Evolutionary conservation across 2,797 vertebrate species (phyloP).

Genomic region (Natrix natrix): DNA sequence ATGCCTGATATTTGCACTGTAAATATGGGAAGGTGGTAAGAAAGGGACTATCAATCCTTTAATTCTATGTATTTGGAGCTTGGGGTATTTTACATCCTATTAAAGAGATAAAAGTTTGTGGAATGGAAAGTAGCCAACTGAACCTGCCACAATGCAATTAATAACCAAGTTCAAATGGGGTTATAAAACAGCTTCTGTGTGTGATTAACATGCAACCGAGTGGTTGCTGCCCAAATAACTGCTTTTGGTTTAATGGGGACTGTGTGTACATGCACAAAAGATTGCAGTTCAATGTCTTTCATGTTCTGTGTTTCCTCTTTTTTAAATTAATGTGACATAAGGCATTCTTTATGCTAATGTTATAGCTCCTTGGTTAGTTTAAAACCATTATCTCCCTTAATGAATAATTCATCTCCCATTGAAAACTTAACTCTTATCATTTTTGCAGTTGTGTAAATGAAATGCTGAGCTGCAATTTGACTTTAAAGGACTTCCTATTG

Average conservation of each 20-base stretch:
- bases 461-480: constrained; percentile 76
- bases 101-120: constrained; percentile 40
- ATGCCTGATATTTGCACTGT: not conserved
- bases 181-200: constrained; percentile 52
- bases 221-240: constrained; percentile 63
- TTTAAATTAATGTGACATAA: constrained; percentile 75
- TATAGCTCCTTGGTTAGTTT: constrained; percentile 71
- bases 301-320: constrained; percentile 70
- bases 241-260: constrained; percentile 66
- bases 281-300: constrained; percentile 53
- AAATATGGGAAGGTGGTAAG: not conserved
- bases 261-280: constrained; percentile 45
- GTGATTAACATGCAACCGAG: constrained; percentile 61
- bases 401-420: constrained; percentile 77
- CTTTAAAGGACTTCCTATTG: constrained; percentile 71
- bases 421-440: constrained; percentile 76
- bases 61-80: constrained; percentile 5
- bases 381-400: constrained; percentile 74
- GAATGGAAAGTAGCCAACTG: constrained; percentile 29
- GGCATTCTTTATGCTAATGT: constrained; percentile 76
- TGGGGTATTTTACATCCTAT: constrained; percentile 35
- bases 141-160: constrained; percentile 51
- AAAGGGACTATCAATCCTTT: not conserved
- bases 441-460: constrained; percentile 75
- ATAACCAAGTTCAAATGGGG: constrained; percentile 63